Conservation (phyloP, 2,888 invertebrate species). For the Dorcus parallelipipedus region DNA sequence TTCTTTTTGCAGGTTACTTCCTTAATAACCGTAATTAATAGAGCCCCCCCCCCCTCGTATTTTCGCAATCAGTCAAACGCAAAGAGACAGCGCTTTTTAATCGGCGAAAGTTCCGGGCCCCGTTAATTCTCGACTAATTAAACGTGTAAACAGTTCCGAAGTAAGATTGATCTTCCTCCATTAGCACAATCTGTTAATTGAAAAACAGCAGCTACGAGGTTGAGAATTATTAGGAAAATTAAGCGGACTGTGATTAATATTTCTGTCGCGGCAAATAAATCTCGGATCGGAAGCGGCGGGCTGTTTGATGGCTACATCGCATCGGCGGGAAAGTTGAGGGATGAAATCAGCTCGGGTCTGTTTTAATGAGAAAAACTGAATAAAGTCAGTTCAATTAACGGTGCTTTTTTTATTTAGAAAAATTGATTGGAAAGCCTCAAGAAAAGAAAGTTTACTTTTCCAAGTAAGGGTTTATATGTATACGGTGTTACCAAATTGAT, state of each 20-base stretch:
- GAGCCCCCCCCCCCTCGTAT: neutral
- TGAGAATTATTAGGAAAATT: slow-evolving; percentile 28
- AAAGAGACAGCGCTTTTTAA: slow-evolving; percentile 25
- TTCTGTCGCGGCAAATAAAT: slow-evolving; percentile 17
- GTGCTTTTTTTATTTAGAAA: too few species aligned
- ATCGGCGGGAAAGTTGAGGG: too few species aligned
- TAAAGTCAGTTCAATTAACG: too few species aligned
- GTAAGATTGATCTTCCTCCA: slow-evolving; percentile 26
- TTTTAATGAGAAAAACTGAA: too few species aligned
- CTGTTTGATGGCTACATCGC: too few species aligned
- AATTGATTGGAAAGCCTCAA: too few species aligned
- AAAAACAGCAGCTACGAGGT: slow-evolving; percentile 25
- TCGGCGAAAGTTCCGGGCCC: slow-evolving; percentile 21
- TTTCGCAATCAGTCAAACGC: slow-evolving; percentile 18
- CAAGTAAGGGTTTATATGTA: too few species aligned
- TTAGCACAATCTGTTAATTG: slow-evolving; percentile 24
- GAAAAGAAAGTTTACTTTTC: too few species aligned
- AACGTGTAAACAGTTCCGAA: slow-evolving; percentile 29
- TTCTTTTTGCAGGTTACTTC: too few species aligned
- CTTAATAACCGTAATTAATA: neutral
- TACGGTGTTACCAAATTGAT: too few species aligned
- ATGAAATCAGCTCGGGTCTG: too few species aligned
- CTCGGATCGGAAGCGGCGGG: neutral
- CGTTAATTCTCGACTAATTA: slow-evolving; percentile 30
- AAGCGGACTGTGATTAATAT: slow-evolving; percentile 29